Conservation (phyloP, 2,113 vertebrate species). For the Paramormyrops kingsleyae region DNA sequence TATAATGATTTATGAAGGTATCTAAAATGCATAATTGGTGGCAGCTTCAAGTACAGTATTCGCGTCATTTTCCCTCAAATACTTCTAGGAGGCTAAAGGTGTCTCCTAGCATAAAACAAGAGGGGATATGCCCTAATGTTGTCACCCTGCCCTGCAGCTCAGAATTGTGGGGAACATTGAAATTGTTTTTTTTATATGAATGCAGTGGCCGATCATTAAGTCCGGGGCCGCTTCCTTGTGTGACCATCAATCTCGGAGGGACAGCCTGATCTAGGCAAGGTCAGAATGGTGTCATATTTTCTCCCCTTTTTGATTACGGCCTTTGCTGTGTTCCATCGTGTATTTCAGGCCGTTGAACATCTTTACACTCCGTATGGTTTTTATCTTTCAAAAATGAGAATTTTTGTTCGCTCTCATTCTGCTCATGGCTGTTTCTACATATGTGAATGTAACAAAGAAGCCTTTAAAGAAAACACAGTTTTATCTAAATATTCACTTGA, state of each 20-base stretch:
- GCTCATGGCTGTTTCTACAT: background rate
- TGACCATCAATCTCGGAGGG: background rate
- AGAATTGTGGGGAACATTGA: background rate
- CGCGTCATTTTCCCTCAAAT: background rate
- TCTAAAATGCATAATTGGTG: background rate
- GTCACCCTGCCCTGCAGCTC: background rate
- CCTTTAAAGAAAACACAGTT: background rate
- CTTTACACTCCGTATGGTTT: background rate
- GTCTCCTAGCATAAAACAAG: background rate
- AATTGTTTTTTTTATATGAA: background rate
- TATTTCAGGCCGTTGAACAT: background rate
- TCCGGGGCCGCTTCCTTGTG: background rate
- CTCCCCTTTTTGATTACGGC: background rate
- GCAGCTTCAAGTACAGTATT: background rate
- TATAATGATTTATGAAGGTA: background rate
- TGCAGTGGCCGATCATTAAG: background rate
- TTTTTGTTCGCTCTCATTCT: background rate
- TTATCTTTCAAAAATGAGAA: background rate
- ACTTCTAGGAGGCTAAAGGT: background rate
- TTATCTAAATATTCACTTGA: background rate
- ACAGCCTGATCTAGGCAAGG: background rate
- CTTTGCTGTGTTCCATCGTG: background rate
- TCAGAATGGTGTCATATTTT: background rate
- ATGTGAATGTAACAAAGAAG: background rate
- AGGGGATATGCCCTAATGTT: background rate